Percentiles rank a stretch among this genome's conserved stretches.
Evolutionary conservation across 2,888 invertebrate species (phyloP).

Genomic region (Poecilobothrus nobilitatus): DNA sequence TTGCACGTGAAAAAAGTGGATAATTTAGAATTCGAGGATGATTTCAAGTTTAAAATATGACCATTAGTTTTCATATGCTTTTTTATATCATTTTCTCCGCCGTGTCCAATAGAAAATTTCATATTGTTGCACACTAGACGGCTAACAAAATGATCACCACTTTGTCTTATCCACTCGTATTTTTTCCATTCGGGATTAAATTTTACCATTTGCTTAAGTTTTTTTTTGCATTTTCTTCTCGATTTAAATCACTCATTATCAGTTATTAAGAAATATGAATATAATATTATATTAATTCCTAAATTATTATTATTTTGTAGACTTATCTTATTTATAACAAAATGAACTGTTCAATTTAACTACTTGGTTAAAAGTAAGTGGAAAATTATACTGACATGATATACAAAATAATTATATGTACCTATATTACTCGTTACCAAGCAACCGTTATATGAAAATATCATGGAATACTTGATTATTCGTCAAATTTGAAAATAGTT

Average conservation of each 20-base stretch:
- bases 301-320: not conserved
- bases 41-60: slow-evolving; percentile 8
- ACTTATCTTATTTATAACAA: slow-evolving; percentile 9
- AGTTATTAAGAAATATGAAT: too few species aligned
- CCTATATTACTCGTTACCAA: too few species aligned
- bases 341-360: not conserved
- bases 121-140: slow-evolving; percentile 8
- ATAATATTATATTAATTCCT: slow-evolving; percentile 1
- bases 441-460: slow-evolving; percentile 7
- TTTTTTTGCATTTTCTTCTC: slow-evolving; percentile 2
- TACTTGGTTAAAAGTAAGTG: slow-evolving; percentile 6
- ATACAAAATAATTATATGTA: slow-evolving; percentile 7
- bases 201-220: slow-evolving; percentile 8
- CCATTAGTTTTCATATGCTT: slow-evolving; percentile 6
- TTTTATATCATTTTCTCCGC: slow-evolving; percentile 8
- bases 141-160: slow-evolving; percentile 7
- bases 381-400: slow-evolving; percentile 8
- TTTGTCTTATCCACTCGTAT: slow-evolving; percentile 5
- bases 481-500: slow-evolving; percentile 9
- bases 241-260: not conserved
- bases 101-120: slow-evolving; percentile 8
- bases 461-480: slow-evolving; percentile 1
- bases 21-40: slow-evolving; percentile 4
- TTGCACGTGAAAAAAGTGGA: slow-evolving; percentile 4
- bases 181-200: slow-evolving; percentile 8